Evolutionary conservation across 2,797 vertebrate species (phyloP), one percentile per base, ranked within the genome.

Genomic region (Uromys caudimaculatus): DNA sequence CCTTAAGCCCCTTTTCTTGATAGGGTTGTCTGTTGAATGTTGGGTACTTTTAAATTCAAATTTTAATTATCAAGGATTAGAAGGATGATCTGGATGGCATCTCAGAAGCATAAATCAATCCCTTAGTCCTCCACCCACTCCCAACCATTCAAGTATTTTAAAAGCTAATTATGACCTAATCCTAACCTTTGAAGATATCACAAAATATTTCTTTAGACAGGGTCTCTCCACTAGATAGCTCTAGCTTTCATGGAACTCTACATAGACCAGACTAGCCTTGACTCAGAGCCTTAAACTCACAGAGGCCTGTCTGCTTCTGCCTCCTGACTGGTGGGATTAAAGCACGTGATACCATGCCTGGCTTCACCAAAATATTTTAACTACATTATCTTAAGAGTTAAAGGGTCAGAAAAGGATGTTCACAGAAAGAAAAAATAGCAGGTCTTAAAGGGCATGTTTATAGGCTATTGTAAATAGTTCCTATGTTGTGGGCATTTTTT

Each of bases 1-100:
- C 27, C 52, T 69, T 19, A 29, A 21, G 97, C 89, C 90, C 79
- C 62, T 94, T 96, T 96, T 95, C 44, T 95, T 94, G 67, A 93
- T 91, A 83, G 64, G 56, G 5, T 92, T 95, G 69, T 19, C 87
- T 94, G 69, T 94, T 96, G 92, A 94, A 87, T 89, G 78, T 50
- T 94, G 92, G 73, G 41, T 77, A 19, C 64, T 94, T 93, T 92
- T 54, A 95, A 91, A 50, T 50, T 78, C 47, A 79, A 56, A 44
- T 10, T 50, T 58, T 38, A 92, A 92, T 90, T 86, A 60, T 64
- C 56, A 64, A 89, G n/a, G 2, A 77, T 94, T 82, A 83, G 76
- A 95, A 50, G 38, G 35, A 90, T 95, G 50, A 90, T 96, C 95
- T 93, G 60, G 52, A 91, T 91, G 64, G 4, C 60, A n/a, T 44